Conservation (phyloP, 2,888 invertebrate species). For the Exephanes ischioxanthus region DNA sequence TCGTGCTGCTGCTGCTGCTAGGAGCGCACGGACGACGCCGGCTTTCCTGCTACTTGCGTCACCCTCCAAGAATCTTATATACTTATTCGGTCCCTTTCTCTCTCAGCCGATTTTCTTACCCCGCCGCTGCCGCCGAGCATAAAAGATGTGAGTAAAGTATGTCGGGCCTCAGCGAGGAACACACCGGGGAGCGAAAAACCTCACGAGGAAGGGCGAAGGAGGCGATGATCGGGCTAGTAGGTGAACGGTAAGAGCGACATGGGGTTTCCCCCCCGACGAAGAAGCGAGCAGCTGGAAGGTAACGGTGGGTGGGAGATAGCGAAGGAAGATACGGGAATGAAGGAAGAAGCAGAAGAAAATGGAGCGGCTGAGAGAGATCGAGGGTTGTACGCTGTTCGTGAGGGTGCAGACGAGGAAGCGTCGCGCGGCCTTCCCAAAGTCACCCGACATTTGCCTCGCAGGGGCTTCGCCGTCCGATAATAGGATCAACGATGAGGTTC, state of each 20-base stretch:
- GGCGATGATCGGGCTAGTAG: background rate
- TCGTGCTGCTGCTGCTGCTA: slow-evolving; percentile 65
- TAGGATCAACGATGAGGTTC: slow-evolving; percentile 73
- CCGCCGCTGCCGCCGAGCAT: background rate
- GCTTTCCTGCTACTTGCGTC: slow-evolving; percentile 40
- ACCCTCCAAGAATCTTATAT: slow-evolving; percentile 9
- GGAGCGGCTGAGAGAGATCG: slow-evolving; percentile 27
- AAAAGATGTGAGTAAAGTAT: slow-evolving; percentile 7
- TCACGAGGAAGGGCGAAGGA: background rate
- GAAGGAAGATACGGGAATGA: background rate
- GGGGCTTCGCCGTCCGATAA: slow-evolving; percentile 72
- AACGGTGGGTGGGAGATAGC: slow-evolving; percentile 3
- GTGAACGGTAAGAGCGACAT: slow-evolving; percentile 14
- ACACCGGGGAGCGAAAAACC: background rate
- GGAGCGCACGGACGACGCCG: slow-evolving; percentile 53
- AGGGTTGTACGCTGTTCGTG: slow-evolving; percentile 4
- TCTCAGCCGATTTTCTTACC: slow-evolving; percentile 10
- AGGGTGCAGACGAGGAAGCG: slow-evolving; percentile 59
- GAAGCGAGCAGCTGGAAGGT: slow-evolving; percentile 5
- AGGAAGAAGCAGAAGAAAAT: slow-evolving; percentile 6
- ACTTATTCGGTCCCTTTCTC: background rate
- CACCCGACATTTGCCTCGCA: slow-evolving; percentile 70
- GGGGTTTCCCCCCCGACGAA: slow-evolving; percentile 14
- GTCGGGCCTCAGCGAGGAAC: background rate
- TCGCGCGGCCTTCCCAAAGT: slow-evolving; percentile 68